Conservation (phyloP, 2,113 vertebrate species). For the Nerophis ophidion region DNA sequence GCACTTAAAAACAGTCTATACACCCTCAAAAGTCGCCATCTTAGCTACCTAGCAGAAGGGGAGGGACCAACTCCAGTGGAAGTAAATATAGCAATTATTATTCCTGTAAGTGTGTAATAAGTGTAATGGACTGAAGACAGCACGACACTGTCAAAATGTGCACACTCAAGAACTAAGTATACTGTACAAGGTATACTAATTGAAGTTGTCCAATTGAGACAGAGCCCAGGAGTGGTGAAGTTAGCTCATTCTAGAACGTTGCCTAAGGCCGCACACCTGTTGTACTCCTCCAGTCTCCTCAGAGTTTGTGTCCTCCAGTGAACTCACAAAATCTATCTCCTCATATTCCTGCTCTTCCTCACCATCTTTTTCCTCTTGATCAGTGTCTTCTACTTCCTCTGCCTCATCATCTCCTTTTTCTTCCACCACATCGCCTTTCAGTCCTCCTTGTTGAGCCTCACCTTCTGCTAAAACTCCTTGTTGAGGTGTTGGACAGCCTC, state of each 20-base stretch:
- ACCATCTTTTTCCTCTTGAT: conserved; percentile 2
- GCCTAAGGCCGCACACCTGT: conserved; percentile 62
- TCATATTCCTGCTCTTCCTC: conserved; percentile 26
- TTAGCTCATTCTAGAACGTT: conserved; percentile 70
- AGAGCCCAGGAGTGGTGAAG: no score
- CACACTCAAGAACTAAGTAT: not conserved
- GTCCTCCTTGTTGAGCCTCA: conserved; percentile 12
- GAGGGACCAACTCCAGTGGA: not conserved
- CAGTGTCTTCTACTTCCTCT: conserved; percentile 33
- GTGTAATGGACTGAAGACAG: not conserved
- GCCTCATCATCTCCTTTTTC: conserved; percentile 20
- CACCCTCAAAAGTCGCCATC: no score
- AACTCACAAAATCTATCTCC: conserved; percentile 22
- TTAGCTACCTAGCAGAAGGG: no score
- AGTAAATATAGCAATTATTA: not conserved
- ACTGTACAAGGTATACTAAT: not conserved
- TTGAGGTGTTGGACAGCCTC: not conserved
- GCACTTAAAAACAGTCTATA: no score
- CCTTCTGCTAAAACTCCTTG: conserved; percentile 18
- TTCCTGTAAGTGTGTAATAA: not conserved
- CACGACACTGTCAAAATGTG: not conserved
- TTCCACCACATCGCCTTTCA: conserved; percentile 12
- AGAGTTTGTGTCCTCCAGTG: conserved; percentile 34
- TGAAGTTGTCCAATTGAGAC: not conserved
- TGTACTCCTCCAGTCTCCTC: conserved; percentile 42